Conservation (phyloP, 2,888 invertebrate genomes). For the Drosophila basisetae region DNA sequence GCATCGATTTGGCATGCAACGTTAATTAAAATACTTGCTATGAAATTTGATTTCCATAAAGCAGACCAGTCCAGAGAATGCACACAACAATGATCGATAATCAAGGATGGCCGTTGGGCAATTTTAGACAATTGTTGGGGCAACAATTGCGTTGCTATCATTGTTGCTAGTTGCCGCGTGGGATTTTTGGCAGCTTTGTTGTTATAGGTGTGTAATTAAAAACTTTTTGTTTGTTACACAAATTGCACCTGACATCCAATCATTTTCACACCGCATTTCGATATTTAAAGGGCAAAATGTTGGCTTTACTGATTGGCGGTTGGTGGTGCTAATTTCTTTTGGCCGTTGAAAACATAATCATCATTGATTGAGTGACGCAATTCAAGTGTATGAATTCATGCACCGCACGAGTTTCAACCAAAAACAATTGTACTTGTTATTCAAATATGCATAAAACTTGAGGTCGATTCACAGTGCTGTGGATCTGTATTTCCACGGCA, state of each 20-base stretch:
- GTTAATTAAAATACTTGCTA: conserved; percentile 49
- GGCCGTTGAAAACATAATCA: conserved; percentile 6
- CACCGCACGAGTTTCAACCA: conserved; percentile 1
- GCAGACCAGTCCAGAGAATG: background rate
- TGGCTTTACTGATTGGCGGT: conserved; percentile 9
- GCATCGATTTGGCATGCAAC: conserved; percentile 30
- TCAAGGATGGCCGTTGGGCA: conserved; percentile 30
- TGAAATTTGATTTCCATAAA: conserved; percentile 29
- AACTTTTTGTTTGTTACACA: conserved; percentile 19
- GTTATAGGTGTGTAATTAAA: conserved; percentile 35
- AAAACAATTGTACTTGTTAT: conserved; percentile 31
- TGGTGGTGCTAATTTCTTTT: conserved; percentile 33
- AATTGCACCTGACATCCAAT: conserved; percentile 28
- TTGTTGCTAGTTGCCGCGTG: background rate
- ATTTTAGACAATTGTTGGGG: conserved; percentile 12
- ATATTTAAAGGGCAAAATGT: conserved; percentile 5
- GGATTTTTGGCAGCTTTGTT: conserved; percentile 17
- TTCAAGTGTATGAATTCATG: conserved; percentile 9
- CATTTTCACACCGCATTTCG: conserved; percentile 18
- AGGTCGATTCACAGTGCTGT: conserved; percentile 17
- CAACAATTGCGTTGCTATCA: conserved; percentile 9
- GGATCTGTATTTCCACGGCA: conserved; percentile 39
- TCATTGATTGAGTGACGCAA: conserved; percentile 14
- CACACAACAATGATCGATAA: conserved; percentile 30
- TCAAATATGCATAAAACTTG: conserved; percentile 42